Evolutionary conservation across 1,140 invertebrate species (phyloP), one percentile per base, ranked within the genome.

Genomic region (Atta cephalotes): DNA sequence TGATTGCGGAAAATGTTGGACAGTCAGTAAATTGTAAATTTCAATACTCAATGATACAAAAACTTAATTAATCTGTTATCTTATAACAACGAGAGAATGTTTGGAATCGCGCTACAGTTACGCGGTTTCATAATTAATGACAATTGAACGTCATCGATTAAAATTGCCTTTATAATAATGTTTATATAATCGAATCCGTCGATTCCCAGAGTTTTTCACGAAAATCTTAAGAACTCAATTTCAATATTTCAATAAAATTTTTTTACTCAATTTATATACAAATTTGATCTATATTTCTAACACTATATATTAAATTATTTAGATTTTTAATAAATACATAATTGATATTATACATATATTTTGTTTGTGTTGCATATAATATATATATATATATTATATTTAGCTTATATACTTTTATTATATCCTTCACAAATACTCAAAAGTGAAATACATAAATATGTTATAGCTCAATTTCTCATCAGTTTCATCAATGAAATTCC

Each of bases 51-150:
- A 7, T 21, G 14, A 35, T 84, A 84, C 14, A 84, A 84, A 45
- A 84, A 84, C 70, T 82, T 81, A 81, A 53, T 81, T 76, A 76
- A 70, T 60, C 39, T 72, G 1, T 56, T 82, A 72, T 12, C 70
- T 81, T 53, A 68, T 10, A 62, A 82, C 39, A 82, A 3, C 45
- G 18, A 72, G 18, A 72, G 56, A 62, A 68, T 80, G 62, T 35
- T 65, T 65, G 45, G 45, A 79, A 82, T 60, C 49, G 49, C 45
- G 12, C 9, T 56, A 31, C 14, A 45, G 6, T 79, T n/a, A 51
- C 25, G 25, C 60, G 45, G 16, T 39, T 25, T 49, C 16, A 77
- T 81, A n/a, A 77, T 80, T 53, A 66, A 45, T 82, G 53, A 82
- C 39, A 31, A 76, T 88, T 86, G 66, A 76, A 86, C 21, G n/a